Conservation (phyloP, 2,888 invertebrate genomes). For the Drosophila meridionalis region DNA sequence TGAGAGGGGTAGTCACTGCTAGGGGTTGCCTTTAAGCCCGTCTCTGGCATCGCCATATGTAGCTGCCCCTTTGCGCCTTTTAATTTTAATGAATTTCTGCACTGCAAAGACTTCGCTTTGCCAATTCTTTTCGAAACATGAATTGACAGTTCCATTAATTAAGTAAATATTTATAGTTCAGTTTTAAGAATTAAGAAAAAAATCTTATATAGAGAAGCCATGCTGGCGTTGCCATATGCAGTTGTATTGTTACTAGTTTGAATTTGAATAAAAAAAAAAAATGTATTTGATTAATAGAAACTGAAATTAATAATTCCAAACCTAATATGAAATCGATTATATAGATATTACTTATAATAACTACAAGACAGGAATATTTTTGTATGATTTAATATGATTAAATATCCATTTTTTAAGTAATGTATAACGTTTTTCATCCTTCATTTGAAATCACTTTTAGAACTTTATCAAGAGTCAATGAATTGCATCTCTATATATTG, state of each 20-base stretch:
- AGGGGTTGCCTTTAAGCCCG: constrained; percentile 1
- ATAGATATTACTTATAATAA: no score
- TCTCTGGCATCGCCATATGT: constrained; percentile 33
- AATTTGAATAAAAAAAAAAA: no score
- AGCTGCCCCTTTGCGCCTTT: constrained; percentile 51
- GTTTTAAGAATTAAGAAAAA: background rate
- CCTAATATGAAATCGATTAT: no score
- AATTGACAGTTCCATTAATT: background rate
- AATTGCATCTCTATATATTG: no score
- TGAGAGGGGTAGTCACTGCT: background rate
- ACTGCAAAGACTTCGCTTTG: background rate
- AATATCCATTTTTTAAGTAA: no score
- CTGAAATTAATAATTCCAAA: no score
- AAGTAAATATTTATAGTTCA: background rate
- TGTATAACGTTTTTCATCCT: no score
- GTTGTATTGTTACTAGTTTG: background rate
- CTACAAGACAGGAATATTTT: no score
- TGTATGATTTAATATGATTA: no score
- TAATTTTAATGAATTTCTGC: constrained; percentile 54
- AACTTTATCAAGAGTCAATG: no score
- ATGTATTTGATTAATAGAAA: no score
- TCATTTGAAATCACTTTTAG: no score
- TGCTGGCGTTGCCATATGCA: background rate
- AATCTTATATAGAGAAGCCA: background rate
- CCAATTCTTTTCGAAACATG: background rate